Evolutionary conservation across 2,888 invertebrate genomes (phyloP).

Genomic region (Gortyna flavago): DNA sequence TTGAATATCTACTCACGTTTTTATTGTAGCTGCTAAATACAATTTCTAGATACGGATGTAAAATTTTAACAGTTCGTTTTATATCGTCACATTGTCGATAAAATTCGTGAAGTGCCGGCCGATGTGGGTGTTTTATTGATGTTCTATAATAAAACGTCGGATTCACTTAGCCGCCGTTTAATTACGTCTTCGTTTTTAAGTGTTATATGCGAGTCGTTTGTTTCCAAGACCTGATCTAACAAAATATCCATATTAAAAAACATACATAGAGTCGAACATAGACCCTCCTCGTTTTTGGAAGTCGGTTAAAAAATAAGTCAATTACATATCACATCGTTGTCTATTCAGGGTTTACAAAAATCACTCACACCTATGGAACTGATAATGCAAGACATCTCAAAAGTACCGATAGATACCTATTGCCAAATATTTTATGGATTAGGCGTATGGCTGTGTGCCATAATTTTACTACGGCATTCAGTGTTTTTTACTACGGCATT

Average conservation of each 20-base stretch:
- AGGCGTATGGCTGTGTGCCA: slow-evolving; percentile 33
- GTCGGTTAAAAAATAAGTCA: slow-evolving; percentile 3
- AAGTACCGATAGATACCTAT: slow-evolving; percentile 18
- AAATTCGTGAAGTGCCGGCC: slow-evolving; percentile 68
- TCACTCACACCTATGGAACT: background rate
- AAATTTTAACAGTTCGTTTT: slow-evolving; percentile 68
- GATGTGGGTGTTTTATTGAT: slow-evolving; percentile 76
- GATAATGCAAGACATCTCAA: slow-evolving; percentile 19
- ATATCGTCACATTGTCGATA: slow-evolving; percentile 70
- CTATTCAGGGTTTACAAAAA: slow-evolving; percentile 5
- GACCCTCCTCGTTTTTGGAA: no score
- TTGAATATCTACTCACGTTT: slow-evolving; percentile 13
- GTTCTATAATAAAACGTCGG: slow-evolving; percentile 69
- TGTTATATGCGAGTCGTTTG: slow-evolving; percentile 20
- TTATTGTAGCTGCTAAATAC: slow-evolving; percentile 60
- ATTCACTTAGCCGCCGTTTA: slow-evolving; percentile 67
- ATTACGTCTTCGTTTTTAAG: slow-evolving; percentile 53
- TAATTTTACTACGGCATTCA: slow-evolving; percentile 51
- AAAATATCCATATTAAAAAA: slow-evolving; percentile 1
- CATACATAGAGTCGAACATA: no score
- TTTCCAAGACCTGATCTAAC: slow-evolving; percentile 25
- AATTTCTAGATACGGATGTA: slow-evolving; percentile 68
- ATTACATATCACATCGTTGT: background rate
- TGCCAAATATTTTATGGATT: slow-evolving; percentile 53
- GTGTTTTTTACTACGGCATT: slow-evolving; percentile 44